These are phyloP conservation scores for Magallana angulata DNA, from an alignment of 1,140 invertebrate genomes.

Conservation along the genomic window DNA sequence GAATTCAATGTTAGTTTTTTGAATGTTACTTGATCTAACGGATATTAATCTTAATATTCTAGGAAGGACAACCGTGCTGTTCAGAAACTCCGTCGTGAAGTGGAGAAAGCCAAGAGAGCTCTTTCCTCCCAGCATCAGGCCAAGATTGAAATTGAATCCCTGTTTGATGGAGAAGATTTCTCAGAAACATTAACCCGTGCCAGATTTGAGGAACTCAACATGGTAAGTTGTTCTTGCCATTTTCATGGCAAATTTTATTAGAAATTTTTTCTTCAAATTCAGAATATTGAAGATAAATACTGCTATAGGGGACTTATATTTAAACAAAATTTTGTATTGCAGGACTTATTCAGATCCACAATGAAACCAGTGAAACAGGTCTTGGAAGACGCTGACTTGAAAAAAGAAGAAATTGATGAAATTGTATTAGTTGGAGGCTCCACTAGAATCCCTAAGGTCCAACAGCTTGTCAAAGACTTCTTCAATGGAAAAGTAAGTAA, in stretches of 20 bases:
- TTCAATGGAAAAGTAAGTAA: slow-evolving; percentile 85
- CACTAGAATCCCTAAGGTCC: slow-evolving; percentile 99
- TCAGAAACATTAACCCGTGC: slow-evolving; percentile 99
- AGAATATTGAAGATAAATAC: too few species aligned
- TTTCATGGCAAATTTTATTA: background rate
- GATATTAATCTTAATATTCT: background rate
- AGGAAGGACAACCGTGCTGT: slow-evolving; percentile 95
- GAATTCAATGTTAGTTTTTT: too few species aligned
- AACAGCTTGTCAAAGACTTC: slow-evolving; percentile 99
- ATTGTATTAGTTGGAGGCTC: slow-evolving; percentile 99
- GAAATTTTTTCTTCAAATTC: background rate
- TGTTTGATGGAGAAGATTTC: slow-evolving; percentile 99
- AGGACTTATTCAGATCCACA: slow-evolving; percentile 97
- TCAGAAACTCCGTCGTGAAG: slow-evolving; percentile 97
- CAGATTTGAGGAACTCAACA: slow-evolving; percentile 99
- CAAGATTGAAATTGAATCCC: slow-evolving; percentile 99
- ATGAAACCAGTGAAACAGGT: slow-evolving; percentile 92
- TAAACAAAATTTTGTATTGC: slow-evolving; percentile 51
- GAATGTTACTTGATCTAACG: too few species aligned
- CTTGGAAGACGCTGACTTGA: slow-evolving; percentile 98
- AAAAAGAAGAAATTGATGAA: slow-evolving; percentile 99
- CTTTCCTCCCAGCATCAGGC: slow-evolving; percentile 97
- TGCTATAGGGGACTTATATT: background rate
- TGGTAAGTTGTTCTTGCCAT: slow-evolving; percentile 81
- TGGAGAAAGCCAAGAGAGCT: slow-evolving; percentile 98